Evolutionary conservation across 2,888 invertebrate genomes (phyloP).

Genomic region (Hoplodrina ambigua): DNA sequence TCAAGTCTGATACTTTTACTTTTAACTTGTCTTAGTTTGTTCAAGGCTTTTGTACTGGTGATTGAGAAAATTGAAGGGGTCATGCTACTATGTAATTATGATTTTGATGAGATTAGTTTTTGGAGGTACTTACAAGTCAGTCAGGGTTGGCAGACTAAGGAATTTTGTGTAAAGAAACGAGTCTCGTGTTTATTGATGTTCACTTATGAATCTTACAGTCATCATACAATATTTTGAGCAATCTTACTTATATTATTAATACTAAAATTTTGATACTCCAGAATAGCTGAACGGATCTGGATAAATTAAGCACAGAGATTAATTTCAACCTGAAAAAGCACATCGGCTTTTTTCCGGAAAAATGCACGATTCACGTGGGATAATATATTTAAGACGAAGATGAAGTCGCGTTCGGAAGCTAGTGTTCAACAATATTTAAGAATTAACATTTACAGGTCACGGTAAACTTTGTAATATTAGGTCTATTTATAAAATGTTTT

Average conservation of each 20-base stretch:
- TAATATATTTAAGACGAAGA: too few relatives aligned
- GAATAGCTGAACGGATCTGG: too few relatives aligned
- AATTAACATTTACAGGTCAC: background rate
- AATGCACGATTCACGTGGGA: too few relatives aligned
- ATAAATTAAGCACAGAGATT: too few relatives aligned
- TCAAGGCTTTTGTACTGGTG: conserved; percentile 54
- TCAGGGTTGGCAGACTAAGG: background rate
- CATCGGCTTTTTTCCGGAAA: too few relatives aligned
- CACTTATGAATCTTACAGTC: background rate
- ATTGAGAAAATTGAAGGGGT: conserved; percentile 49
- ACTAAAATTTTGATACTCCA: too few relatives aligned
- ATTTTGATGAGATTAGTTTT: conserved; percentile 43
- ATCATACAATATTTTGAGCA: too few relatives aligned
- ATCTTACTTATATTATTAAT: too few relatives aligned
- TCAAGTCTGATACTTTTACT: conserved; percentile 73
- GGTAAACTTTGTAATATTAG: background rate
- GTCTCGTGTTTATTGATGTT: background rate
- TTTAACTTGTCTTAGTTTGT: conserved; percentile 64
- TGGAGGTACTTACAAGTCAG: conserved; percentile 8
- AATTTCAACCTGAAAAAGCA: too few relatives aligned
- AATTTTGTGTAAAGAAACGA: background rate
- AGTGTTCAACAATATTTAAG: too few relatives aligned
- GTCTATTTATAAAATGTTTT: too few relatives aligned
- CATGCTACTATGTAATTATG: conserved; percentile 43
- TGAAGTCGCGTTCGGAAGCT: too few relatives aligned